phyloP scores from a whole-genome alignment of 2,113 vertebrate species.

The Eulacestoma nigropectus region DNA sequence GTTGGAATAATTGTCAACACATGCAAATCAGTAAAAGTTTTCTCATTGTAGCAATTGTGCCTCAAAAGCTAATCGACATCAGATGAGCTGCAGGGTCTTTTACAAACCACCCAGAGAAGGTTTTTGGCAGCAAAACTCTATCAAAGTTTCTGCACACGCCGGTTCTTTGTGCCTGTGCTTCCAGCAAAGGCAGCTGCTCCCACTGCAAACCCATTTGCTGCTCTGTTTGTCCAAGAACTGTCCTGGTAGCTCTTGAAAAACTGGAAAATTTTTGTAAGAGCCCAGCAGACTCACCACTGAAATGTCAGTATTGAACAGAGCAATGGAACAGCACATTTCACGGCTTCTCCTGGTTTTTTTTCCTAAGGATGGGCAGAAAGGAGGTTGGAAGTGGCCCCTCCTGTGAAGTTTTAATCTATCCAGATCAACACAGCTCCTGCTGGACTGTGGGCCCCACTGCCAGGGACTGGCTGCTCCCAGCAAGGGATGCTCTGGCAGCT shows the following conservation, averaged over 20 bases:
- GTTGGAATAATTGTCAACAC: conserved; percentile 37
- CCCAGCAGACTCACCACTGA: not conserved
- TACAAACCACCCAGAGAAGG: not conserved
- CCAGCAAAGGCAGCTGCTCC: not conserved
- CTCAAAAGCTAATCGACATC: conserved; percentile 21
- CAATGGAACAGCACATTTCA: not conserved
- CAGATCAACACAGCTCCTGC: not conserved
- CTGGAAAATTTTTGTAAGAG: not conserved
- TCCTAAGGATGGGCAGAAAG: not conserved
- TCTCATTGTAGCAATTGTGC: not conserved
- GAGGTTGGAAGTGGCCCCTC: not conserved
- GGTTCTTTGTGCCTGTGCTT: not conserved
- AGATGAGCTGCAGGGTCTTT: not conserved
- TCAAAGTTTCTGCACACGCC: not conserved
- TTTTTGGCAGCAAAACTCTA: conserved; percentile 10
- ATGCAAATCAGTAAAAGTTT: conserved; percentile 38
- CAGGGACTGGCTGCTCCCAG: not conserved
- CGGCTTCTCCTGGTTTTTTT: not conserved
- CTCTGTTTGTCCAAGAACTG: not conserved
- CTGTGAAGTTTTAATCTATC: not conserved
- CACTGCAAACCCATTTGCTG: not conserved
- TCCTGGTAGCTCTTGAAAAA: not conserved
- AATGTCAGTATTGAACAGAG: not conserved
- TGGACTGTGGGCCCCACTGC: not conserved
- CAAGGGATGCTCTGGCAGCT: not conserved